Percentiles rank a stretch among this genome's conserved stretches.
phyloP scores from a whole-genome alignment of 2,888 invertebrate genomes.

The Drosophila percnosoma region DNA sequence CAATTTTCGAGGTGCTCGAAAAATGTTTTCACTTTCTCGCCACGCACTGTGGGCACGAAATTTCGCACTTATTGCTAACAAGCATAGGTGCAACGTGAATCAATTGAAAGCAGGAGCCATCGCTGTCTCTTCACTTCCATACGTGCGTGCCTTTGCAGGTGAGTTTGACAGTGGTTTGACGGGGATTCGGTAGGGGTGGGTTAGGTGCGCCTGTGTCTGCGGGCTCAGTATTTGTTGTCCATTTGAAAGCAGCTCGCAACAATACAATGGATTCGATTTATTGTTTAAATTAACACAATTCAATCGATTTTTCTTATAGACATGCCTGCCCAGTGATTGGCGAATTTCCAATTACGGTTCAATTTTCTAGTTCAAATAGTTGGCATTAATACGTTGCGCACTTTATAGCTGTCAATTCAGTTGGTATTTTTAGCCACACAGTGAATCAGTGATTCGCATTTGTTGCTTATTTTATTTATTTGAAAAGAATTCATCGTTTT shows the following conservation, averaged over 20 bases:
- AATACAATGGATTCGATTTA: slow-evolving; percentile 32
- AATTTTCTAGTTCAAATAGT: slow-evolving; percentile 73
- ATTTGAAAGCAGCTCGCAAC: slow-evolving; percentile 7
- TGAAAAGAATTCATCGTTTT: slow-evolving; percentile 67
- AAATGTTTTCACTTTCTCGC: slow-evolving; percentile 81
- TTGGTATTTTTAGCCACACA: slow-evolving; percentile 44
- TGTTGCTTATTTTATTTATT: slow-evolving; percentile 11
- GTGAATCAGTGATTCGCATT: slow-evolving; percentile 43
- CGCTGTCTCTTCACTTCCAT: slow-evolving; percentile 40
- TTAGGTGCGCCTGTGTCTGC: slow-evolving; percentile 24
- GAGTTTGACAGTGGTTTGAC: slow-evolving; percentile 33
- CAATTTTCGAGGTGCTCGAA: slow-evolving; percentile 50
- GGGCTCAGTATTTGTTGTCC: slow-evolving; percentile 5
- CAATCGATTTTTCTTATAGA: slow-evolving; percentile 56
- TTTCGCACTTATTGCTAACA: slow-evolving; percentile 54
- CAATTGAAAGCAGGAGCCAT: slow-evolving; percentile 40
- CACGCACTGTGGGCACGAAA: slow-evolving; percentile 68
- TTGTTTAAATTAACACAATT: slow-evolving; percentile 19
- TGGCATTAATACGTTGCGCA: slow-evolving; percentile 48
- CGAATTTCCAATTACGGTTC: slow-evolving; percentile 66
- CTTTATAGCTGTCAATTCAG: slow-evolving; percentile 35
- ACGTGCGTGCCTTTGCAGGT: slow-evolving; percentile 61
- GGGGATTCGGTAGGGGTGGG: background rate
- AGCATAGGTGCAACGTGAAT: slow-evolving; percentile 35
- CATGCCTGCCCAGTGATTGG: slow-evolving; percentile 37